Conservation (phyloP, 2,888 invertebrate species). For the Volucella bombylans region DNA sequence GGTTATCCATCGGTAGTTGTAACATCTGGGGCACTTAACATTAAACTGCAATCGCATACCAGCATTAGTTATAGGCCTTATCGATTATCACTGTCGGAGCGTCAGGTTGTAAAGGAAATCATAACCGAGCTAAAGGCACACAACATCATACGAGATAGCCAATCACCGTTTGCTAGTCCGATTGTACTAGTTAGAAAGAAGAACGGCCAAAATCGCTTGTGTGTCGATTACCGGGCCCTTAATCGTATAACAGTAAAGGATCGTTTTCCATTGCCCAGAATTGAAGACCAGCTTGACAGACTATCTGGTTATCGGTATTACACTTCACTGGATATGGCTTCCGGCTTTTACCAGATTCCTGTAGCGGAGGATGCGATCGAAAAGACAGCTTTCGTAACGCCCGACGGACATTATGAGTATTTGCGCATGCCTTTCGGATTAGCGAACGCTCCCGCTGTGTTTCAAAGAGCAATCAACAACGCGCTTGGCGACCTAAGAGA, state of each 20-base stretch:
- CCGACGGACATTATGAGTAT: slow-evolving; percentile 25
- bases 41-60: no score
- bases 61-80: no score
- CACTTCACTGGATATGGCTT: slow-evolving; percentile 69
- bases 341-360: slow-evolving; percentile 59
- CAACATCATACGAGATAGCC: background rate
- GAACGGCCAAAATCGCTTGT: no score
- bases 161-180: no score
- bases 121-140: no score
- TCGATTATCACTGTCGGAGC: no score
- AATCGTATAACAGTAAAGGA: slow-evolving; percentile 60
- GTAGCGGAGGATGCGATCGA: slow-evolving; percentile 39
- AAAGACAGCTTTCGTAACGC: slow-evolving; percentile 21
- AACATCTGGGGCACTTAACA: no score
- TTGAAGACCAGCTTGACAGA: slow-evolving; percentile 79
- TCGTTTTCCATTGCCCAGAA: slow-evolving; percentile 78
- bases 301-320: slow-evolving; percentile 75
- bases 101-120: no score
- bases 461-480: slow-evolving; percentile 25
- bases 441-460: slow-evolving; percentile 18
- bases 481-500: slow-evolving; percentile 17
- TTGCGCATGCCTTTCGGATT: slow-evolving; percentile 79
- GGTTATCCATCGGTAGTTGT: no score
- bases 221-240: background rate
- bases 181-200: no score